phyloP scores from a whole-genome alignment of 1,140 invertebrate species.

The Xylocopa sonorina region DNA sequence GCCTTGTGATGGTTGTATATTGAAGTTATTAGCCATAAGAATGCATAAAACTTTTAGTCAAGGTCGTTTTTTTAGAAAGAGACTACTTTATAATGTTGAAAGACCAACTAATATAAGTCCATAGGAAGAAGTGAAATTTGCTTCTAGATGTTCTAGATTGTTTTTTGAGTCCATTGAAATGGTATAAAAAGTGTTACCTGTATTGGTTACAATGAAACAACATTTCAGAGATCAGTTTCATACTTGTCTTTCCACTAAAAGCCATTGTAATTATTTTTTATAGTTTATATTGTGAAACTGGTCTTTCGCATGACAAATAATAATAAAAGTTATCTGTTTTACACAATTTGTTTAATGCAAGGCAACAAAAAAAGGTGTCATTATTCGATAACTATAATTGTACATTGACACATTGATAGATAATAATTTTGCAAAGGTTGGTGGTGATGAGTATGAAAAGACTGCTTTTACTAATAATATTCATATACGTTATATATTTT shows the following conservation, averaged over 20 bases:
- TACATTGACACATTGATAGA: neutral
- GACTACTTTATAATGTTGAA: neutral
- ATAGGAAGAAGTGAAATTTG: neutral
- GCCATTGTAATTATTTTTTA: neutral
- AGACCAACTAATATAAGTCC: too few species aligned
- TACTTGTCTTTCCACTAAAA: neutral
- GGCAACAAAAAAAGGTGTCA: neutral
- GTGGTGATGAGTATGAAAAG: conserved; percentile 24
- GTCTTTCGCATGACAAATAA: conserved; percentile 13
- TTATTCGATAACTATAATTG: conserved; percentile 6
- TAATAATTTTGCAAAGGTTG: conserved; percentile 8
- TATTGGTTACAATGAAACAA: neutral
- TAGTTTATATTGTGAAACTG: neutral
- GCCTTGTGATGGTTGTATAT: neutral
- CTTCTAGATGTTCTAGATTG: neutral
- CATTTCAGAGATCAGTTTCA: neutral
- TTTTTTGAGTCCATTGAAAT: neutral
- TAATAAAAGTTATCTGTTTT: neutral
- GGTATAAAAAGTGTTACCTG: neutral
- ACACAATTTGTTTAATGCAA: neutral
- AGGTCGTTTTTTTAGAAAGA: neutral
- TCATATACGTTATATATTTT: neutral
- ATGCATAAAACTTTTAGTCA: too few species aligned
- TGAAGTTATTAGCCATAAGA: neutral
- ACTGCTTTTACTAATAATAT: conserved; percentile 25